Conservation (phyloP, 2,113 vertebrate species). For the Zosterops lateralis region DNA sequence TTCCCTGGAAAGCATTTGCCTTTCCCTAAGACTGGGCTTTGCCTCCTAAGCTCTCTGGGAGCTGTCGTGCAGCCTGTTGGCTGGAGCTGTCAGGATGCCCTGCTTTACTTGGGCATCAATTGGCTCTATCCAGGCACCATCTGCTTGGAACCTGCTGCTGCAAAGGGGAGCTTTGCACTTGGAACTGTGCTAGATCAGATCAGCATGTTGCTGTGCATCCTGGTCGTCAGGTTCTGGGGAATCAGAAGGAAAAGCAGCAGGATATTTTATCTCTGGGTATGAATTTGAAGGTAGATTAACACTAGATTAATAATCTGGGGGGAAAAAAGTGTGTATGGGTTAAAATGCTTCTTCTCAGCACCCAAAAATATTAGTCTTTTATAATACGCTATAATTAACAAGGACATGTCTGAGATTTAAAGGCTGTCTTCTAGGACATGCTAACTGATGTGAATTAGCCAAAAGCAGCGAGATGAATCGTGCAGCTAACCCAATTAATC, state of each 20-base stretch:
- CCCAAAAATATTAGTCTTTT: background rate
- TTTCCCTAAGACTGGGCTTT: background rate
- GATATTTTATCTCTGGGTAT: background rate
- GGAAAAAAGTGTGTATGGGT: background rate
- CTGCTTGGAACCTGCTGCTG: slow-evolving; percentile 38
- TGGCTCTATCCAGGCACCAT: slow-evolving; percentile 43
- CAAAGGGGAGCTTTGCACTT: background rate
- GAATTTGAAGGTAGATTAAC: background rate
- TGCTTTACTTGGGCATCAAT: background rate
- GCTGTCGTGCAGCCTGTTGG: background rate
- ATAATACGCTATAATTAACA: background rate
- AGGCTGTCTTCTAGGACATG: background rate
- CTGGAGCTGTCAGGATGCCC: background rate
- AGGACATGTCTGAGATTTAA: background rate
- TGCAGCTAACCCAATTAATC: background rate
- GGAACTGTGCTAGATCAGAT: background rate
- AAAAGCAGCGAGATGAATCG: background rate
- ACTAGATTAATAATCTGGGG: background rate
- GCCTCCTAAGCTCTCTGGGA: background rate
- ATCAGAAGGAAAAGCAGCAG: background rate
- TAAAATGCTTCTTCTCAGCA: background rate
- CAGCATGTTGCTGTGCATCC: background rate
- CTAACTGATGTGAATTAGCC: background rate
- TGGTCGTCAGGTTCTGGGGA: background rate
- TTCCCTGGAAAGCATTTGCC: background rate